These are phyloP conservation scores for Danio kyathit DNA, from an alignment of 2,797 vertebrate genomes.

Conservation along the genomic window DNA sequence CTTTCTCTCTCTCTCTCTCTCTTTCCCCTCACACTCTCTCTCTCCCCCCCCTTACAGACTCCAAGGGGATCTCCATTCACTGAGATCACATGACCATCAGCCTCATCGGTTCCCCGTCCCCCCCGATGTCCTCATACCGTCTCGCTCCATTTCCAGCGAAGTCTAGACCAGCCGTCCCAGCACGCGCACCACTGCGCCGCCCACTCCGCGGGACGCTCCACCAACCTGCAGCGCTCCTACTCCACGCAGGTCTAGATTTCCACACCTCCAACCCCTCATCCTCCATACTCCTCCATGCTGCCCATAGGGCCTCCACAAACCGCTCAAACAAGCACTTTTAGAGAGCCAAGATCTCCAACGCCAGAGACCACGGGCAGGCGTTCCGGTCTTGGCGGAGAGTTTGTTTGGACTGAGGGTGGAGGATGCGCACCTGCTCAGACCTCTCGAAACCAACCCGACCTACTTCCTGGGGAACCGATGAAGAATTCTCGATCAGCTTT, in stretches of 20 bases:
- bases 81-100: conserved; percentile 95
- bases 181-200: conserved; percentile 79
- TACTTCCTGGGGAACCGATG: conserved; percentile 77
- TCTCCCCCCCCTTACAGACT: conserved; percentile 76
- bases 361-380: neutral
- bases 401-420: conserved; percentile 53
- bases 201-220: conserved; percentile 73
- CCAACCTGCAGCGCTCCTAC: conserved; percentile 78
- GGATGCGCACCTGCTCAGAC: conserved; percentile 28
- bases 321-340: conserved; percentile 44
- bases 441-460: conserved; percentile 49
- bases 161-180: conserved; percentile 80
- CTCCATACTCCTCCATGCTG: conserved; percentile 65
- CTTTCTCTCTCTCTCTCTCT: conserved; percentile 40
- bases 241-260: conserved; percentile 81
- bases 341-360: conserved; percentile 18
- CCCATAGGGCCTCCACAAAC: conserved; percentile 49
- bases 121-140: conserved; percentile 87
- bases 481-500: conserved; percentile 62
- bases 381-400: neutral
- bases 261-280: conserved; percentile 64
- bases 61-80: conserved; percentile 85
- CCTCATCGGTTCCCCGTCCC: conserved; percentile 85
- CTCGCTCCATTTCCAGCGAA: conserved; percentile 88
- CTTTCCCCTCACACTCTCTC: conserved; percentile 53